Evolutionary conservation across 2,113 vertebrate species (phyloP), one percentile per base, ranked within the genome.

Genomic region (Hippopotamus amphibius): DNA sequence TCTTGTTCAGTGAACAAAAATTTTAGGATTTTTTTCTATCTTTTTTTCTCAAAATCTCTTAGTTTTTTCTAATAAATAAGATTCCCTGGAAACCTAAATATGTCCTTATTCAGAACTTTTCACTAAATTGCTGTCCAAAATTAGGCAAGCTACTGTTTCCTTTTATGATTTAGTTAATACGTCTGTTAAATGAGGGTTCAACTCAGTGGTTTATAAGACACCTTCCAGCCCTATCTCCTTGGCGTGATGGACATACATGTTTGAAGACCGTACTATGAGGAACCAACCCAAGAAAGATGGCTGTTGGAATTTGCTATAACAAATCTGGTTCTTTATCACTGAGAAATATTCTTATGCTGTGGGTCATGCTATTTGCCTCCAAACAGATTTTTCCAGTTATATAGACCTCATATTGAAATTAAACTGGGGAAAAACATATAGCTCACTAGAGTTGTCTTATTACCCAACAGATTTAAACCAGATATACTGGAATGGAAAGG

Each of bases 401-500:
- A 74, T 2, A 92, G 79, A 95, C 33, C 10, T 95, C 37, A 24
- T 89, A 95, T 57, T 85, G 87, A 97, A 95, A 95, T 95, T 84
- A 95, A 97, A 90, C 46, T 66, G 15, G 30, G 61, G 37, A 28
- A 72, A 68, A 77, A 93, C 72, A 68, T 50, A 77, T 46, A 86
- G 82, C 50, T 91, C 48, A 65, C n/a, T 59, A 89, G 61, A 95
- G 68, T 43, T 89, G 76, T 71, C 93, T 94, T 89, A 83, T 80
- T 90, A 86, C 46, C 16, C 43, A 83, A 85, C 28, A 95, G 81
- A 97, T 97, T 97, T 69, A 97, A 98, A 95, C 50, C 93, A 97
- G 88, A 69, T 85, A 93, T 89, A 83, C 50, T 61, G 28, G 55
- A 37, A 85, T 66, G 41, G 46, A 66, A 71, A 33, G 12, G 5